These are phyloP conservation scores for Hapalemur alaotrensis DNA, from an alignment of 2,797 vertebrate species.

Conservation along the genomic window DNA sequence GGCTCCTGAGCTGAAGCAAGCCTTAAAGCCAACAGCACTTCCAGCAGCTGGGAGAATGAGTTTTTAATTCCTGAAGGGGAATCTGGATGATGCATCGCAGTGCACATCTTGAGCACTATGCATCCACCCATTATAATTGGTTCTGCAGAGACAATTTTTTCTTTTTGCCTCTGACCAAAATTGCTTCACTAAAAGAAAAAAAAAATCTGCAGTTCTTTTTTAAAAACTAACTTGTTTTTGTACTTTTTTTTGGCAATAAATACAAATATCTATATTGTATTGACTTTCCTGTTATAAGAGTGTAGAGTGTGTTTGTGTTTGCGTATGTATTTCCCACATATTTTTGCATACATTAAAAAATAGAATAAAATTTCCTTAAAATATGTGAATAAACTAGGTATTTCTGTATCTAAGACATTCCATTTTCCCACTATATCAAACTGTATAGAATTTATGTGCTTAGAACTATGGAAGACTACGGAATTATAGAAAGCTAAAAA, in stretches of 20 bases:
- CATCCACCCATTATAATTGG: background rate
- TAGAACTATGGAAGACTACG: background rate
- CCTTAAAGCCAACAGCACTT: background rate
- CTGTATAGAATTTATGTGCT: background rate
- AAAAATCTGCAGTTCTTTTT: background rate
- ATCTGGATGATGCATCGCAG: background rate
- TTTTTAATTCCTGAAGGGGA: background rate
- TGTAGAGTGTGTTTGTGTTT: background rate
- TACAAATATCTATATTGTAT: background rate
- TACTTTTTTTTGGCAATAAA: background rate
- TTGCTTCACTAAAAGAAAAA: background rate
- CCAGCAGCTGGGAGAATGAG: background rate
- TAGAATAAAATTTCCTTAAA: background rate
- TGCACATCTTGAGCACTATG: accelerated
- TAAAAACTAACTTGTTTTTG: background rate
- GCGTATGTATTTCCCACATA: background rate
- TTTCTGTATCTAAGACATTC: background rate
- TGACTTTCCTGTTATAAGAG: background rate
- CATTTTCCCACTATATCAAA: background rate
- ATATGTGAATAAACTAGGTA: background rate
- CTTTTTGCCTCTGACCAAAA: background rate
- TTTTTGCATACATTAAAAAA: background rate
- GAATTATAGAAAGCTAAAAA: background rate
- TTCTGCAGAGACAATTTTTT: background rate
- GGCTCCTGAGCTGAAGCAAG: background rate